Percentiles rank a stretch among this genome's conserved stretches.
Evolutionary conservation across 1,140 invertebrate species (phyloP).

Genomic region (Hesperophylax magnus): DNA sequence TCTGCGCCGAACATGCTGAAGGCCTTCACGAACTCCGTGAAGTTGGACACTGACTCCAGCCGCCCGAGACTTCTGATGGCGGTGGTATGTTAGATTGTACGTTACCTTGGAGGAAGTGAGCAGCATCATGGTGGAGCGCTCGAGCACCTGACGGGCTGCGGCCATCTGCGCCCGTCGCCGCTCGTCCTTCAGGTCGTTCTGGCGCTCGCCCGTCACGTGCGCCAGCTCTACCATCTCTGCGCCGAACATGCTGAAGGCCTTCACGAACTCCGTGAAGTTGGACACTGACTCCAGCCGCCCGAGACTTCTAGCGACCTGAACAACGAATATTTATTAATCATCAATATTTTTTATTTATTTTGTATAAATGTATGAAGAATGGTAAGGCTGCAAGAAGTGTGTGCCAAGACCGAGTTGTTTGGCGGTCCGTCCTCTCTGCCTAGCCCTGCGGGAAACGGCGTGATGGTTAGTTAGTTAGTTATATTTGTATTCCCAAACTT

Average conservation of each 20-base stretch:
- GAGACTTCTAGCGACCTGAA: conserved; percentile 83
- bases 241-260: conserved; percentile 98
- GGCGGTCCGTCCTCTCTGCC: too few species aligned
- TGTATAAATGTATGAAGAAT: too few species aligned
- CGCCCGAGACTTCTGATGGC: conserved; percentile 87
- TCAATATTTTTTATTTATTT: too few species aligned
- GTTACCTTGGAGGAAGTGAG: conserved; percentile 94
- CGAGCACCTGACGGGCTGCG: conserved; percentile 93
- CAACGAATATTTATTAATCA: conserved; percentile 15
- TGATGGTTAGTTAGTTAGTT: too few species aligned
- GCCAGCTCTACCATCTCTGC: conserved; percentile 98
- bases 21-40: conserved; percentile 98
- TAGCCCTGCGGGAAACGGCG: too few species aligned
- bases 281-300: conserved; percentile 93
- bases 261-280: conserved; percentile 99
- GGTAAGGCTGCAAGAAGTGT: too few species aligned
- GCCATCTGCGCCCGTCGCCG: conserved; percentile 95
- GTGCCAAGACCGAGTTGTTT: too few species aligned
- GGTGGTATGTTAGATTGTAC: too few species aligned
- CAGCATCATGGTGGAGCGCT: conserved; percentile 98
- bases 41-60: conserved; percentile 95
- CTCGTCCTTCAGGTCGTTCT: conserved; percentile 96
- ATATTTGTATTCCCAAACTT: too few species aligned
- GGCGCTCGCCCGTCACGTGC: conserved; percentile 87
- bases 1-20: conserved; percentile 98